phyloP scores from a whole-genome alignment of 2,113 vertebrate species.

The Promerops cafer region DNA sequence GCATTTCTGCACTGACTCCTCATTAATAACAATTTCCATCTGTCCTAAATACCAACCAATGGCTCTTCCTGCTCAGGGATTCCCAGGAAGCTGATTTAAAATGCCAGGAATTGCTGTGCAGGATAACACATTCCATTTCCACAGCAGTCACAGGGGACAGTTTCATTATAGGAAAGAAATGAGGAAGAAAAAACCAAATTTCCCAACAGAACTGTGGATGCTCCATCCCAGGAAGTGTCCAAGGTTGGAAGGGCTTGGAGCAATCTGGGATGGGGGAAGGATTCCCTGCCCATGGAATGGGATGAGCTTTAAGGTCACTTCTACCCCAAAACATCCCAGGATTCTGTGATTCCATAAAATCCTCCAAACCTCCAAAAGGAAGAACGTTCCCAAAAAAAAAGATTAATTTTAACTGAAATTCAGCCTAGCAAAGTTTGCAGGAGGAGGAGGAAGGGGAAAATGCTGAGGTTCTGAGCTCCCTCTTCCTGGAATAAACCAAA shows the following conservation, averaged over 20 bases:
- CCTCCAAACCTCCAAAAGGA: neutral
- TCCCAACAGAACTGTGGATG: neutral
- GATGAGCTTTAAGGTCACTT: neutral
- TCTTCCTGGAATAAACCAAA: neutral
- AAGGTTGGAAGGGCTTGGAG: neutral
- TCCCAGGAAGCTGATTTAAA: neutral
- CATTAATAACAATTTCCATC: neutral
- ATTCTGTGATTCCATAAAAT: too few relatives aligned
- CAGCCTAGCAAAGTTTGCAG: neutral
- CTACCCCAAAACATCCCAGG: neutral
- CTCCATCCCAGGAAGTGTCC: neutral
- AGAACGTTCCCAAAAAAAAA: neutral
- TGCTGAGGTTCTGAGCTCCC: neutral
- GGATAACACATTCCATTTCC: neutral
- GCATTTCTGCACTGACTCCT: neutral
- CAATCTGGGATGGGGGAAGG: neutral
- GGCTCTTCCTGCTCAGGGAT: neutral
- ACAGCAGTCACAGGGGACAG: neutral
- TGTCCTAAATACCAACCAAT: neutral
- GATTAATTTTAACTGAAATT: neutral
- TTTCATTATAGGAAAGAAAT: neutral
- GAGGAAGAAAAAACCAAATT: neutral
- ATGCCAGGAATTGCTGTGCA: neutral
- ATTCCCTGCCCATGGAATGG: neutral
- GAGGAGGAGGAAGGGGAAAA: neutral